Base-by-base conservation (phyloP, 1,140 invertebrate species). In the Tetragonula clypearis region DNA sequence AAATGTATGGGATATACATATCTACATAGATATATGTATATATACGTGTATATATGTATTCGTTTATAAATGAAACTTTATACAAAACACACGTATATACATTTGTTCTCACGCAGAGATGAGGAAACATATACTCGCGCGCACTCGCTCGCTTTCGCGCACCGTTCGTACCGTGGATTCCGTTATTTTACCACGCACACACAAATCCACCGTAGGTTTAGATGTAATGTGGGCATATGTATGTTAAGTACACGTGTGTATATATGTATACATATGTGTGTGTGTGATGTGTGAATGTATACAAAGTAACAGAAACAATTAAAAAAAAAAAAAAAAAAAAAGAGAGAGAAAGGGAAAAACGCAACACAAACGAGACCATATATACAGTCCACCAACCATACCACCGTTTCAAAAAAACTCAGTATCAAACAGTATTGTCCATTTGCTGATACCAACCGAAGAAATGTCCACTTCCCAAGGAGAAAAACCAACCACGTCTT, bases 371-470 rank as follows among this genome's bases (percentile, higher is more conserved):
- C 41, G 26, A 76, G 56, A 72, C 68, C 92, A 92, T 89, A 86
- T 89, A 92, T 92, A 90, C 92, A 90, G 91, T 91, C 41, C 91
- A 87, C 89, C 92, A 56, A 55, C 11, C 93, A 94, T 90, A 92
- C 91, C 90, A 2, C 91, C 80, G 74, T 89, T 68, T 72, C 84
- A 88, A 74, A 56, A 41, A 30, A 62, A 68, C 23, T 62, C 83
- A 82, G 65, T 68, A 30, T 30, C 58, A 82, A 75, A 85, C 84
- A 89, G 92, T 92, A 91, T 84, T 89, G 92, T 93, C 90, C 92
- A 94, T 94, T 94, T 94, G 92, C 93, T 93, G 90, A 88, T 91
- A 92, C 90, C 88, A 90, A 80, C 60, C 55, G 87, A 85, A 91
- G 89, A 90, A 90, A 85, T 88, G 90, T 93, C 88, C 92, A 93